Evolutionary conservation across 2,888 invertebrate species (phyloP), one percentile per base, ranked within the genome.

Genomic region (Spodoptera picta): DNA sequence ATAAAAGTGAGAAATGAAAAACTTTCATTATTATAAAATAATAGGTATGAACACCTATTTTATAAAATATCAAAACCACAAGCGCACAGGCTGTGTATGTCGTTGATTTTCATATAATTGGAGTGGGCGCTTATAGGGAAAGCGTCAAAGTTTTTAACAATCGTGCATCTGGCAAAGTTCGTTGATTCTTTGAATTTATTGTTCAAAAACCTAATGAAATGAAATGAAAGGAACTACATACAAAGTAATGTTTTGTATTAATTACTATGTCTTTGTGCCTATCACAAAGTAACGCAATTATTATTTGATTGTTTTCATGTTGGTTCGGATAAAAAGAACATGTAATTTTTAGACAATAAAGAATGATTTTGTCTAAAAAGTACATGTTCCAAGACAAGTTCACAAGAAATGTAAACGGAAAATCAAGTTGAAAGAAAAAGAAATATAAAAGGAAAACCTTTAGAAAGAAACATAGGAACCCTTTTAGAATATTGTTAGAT

Each of bases 401-500:
- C 2, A 31, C 3, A 31, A 31, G 36, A 36, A 6, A 51, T 47
- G 27, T 47, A n/a, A 60, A 19, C 9, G 27, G 3, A 51, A 60
- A 44, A n/a, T 9, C 12, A 43, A 51, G 19, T 44, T 24, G 12
- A 50, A 43, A 1, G 36, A 23, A 44, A 43, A 51, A 10, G 31
- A 51, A 11, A 44, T 47, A 19, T 51, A 41, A 58, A 47, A 69
- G 24, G 50, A 58, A 57, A 58, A 49, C 31, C 44, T 55, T 46
- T 57, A 47, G 7, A 65, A 36, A 0, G 47, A 59, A 56, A 65
- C 60, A 60, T 51, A 51, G 45, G 55, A 72, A 69, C 55, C 65
- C 60, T 65, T 65, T 65, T 12, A 59, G 49, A 49, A 56, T 60
- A 48, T 66, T 66, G 44, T 46, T 24, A 51, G 56, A 61, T 59